Evolutionary conservation across 2,113 vertebrate genomes (phyloP).

Genomic region (Dromas ardeola): DNA sequence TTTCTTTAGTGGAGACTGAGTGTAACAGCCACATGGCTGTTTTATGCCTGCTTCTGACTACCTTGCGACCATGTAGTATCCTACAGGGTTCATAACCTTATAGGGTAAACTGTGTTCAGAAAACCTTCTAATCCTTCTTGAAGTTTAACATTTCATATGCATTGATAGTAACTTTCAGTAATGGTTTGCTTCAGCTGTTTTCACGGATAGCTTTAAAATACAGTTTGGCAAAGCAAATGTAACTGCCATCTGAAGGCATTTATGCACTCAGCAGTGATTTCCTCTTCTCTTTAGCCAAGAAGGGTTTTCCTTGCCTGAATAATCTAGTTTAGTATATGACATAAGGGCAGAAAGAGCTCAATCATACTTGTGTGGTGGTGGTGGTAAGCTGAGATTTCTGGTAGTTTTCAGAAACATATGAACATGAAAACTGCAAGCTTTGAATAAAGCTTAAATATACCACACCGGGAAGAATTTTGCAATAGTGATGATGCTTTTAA

Average conservation of each 20-base stretch:
- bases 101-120: background rate
- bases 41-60: background rate
- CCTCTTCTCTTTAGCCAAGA: background rate
- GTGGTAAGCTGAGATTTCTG: background rate
- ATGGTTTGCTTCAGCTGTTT: background rate
- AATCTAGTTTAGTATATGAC: background rate
- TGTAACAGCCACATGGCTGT: background rate
- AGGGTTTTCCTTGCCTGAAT: background rate
- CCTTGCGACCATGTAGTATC: background rate
- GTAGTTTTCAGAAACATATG: background rate
- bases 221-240: background rate
- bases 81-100: background rate
- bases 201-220: background rate
- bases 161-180: background rate
- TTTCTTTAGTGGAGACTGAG: background rate
- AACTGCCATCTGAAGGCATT: background rate
- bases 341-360: background rate
- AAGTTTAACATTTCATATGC: background rate
- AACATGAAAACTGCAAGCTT: background rate
- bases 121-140: background rate
- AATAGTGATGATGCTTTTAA: background rate
- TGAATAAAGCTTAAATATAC: background rate
- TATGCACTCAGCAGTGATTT: background rate
- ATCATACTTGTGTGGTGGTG: background rate
- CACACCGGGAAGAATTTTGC: background rate